Percentiles rank a stretch among this genome's conserved stretches.
Conservation (phyloP, 1,140 invertebrate species). For the Magallana ariakensis region DNA sequence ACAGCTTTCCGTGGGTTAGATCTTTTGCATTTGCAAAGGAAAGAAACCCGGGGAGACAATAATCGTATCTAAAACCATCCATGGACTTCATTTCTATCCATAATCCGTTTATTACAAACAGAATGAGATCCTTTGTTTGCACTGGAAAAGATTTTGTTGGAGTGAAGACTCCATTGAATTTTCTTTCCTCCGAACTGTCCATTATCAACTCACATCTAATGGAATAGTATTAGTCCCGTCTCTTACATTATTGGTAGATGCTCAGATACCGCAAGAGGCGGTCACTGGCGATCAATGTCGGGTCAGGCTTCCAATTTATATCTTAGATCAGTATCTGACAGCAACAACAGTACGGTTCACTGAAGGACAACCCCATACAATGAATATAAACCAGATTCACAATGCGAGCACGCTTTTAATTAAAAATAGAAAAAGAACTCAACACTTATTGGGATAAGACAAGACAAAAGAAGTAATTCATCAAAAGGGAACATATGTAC, state of each 20-base stretch:
- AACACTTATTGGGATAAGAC: neutral
- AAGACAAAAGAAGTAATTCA: constrained; percentile 1
- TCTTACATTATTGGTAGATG: constrained; percentile 16
- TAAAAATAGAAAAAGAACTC: neutral
- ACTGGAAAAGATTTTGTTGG: neutral
- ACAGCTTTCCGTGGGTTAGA: too few species aligned
- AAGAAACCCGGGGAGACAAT: neutral
- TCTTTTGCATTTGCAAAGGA: neutral
- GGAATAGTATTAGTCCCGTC: neutral
- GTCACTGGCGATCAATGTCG: constrained; percentile 15
- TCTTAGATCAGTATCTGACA: constrained; percentile 22
- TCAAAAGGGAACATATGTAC: neutral
- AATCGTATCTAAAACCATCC: neutral
- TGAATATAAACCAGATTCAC: neutral
- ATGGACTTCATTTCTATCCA: neutral
- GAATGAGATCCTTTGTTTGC: neutral
- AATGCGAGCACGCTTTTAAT: neutral
- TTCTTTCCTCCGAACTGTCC: neutral
- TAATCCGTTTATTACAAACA: constrained; percentile 24
- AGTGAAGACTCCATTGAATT: constrained; percentile 27
- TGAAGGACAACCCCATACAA: constrained; percentile 13
- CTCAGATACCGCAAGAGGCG: neutral
- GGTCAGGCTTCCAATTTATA: constrained; percentile 25
- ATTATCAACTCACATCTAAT: constrained; percentile 35
- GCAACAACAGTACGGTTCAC: constrained; percentile 25